A percentile compares a stretch with the other conserved stretches of the same genome.
These are phyloP conservation scores for Lineus longissimus DNA, from an alignment of 1,140 invertebrate species.

Conservation along the genomic window DNA sequence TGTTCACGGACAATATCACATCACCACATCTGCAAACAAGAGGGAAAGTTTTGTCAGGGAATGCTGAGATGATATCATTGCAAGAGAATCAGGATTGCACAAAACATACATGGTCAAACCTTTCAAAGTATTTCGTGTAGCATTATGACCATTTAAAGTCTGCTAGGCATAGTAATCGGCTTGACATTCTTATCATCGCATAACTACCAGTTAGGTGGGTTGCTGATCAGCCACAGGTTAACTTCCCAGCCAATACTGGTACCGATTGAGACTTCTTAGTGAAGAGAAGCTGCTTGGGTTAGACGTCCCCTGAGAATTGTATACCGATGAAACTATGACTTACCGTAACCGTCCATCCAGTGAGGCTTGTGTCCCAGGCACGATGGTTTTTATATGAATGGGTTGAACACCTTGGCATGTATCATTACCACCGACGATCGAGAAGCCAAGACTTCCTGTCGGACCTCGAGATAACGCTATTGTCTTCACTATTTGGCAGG, in stretches of 20 bases:
- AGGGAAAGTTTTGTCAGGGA: not conserved
- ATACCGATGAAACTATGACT: too few species aligned
- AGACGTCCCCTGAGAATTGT: too few species aligned
- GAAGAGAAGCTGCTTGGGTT: too few species aligned
- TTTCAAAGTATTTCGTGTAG: too few species aligned
- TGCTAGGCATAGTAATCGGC: too few species aligned
- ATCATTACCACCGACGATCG: slow-evolving; percentile 57
- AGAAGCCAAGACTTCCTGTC: slow-evolving; percentile 56
- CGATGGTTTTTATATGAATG: slow-evolving; percentile 58
- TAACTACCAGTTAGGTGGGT: too few species aligned
- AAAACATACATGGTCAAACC: not conserved
- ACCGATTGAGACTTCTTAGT: too few species aligned
- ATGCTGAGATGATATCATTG: slow-evolving; percentile 2
- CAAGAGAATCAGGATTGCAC: not conserved
- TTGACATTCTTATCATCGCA: too few species aligned
- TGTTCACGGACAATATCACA: slow-evolving; percentile 57
- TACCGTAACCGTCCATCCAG: slow-evolving; percentile 55
- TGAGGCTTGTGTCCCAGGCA: slow-evolving; percentile 56
- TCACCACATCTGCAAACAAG: slow-evolving; percentile 55
- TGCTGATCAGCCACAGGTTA: too few species aligned
- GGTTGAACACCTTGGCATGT: slow-evolving; percentile 52
- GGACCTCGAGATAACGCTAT: slow-evolving; percentile 52
- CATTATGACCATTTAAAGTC: too few species aligned
- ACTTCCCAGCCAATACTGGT: too few species aligned
- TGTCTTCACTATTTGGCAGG: slow-evolving; percentile 56